Conservation (phyloP, 2,113 vertebrate species). For the Cyanoderma ruficeps region DNA sequence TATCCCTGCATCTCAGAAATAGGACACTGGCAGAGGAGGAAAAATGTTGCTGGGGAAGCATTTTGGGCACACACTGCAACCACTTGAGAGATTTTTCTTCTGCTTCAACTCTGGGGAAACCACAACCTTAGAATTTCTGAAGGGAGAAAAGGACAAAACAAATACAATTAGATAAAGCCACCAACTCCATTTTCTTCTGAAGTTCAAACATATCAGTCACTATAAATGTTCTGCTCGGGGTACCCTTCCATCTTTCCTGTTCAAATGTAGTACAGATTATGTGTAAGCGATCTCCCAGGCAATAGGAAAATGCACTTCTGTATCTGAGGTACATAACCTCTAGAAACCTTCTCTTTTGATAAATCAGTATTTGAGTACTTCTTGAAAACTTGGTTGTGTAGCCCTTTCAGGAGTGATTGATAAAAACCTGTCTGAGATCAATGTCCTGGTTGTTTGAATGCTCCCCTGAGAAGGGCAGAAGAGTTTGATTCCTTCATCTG, state of each 20-base stretch:
- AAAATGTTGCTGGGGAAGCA: background rate
- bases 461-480: background rate
- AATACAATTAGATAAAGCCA: background rate
- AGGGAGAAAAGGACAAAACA: background rate
- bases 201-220: background rate
- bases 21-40: background rate
- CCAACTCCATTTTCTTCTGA: background rate
- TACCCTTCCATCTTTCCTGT: background rate
- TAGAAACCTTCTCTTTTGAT: background rate
- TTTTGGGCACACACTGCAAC: background rate
- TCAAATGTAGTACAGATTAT: background rate
- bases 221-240: background rate
- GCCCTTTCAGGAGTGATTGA: background rate
- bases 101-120: background rate
- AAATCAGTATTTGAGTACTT: slow-evolving; percentile 4
- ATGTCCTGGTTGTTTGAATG: background rate
- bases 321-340: background rate
- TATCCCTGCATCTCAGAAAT: background rate
- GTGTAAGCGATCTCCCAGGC: background rate
- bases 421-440: background rate
- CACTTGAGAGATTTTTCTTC: background rate
- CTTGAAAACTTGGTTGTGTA: background rate
- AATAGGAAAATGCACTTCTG: background rate
- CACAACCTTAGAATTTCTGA: background rate
- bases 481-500: background rate